These are phyloP conservation scores for Scrobipalpa atriplicella DNA, from an alignment of 2,888 invertebrate genomes.

Conservation along the genomic window DNA sequence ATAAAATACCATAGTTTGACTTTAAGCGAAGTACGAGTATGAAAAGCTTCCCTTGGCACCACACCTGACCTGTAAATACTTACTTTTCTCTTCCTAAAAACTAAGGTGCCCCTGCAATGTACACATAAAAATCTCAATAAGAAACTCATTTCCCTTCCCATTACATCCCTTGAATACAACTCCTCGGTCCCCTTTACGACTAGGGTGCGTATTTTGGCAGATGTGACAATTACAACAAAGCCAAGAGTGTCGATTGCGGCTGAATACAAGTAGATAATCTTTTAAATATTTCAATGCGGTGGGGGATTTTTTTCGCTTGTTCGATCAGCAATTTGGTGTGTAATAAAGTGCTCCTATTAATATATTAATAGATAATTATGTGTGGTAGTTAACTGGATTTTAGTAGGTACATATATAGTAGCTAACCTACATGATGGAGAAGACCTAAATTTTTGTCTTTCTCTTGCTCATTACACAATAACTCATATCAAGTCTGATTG, in stretches of 20 bases:
- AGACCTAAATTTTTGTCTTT: too few relatives aligned
- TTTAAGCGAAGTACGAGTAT: too few relatives aligned
- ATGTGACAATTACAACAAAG: constrained; percentile 75
- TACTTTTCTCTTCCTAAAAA: too few relatives aligned
- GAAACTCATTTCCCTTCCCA: constrained; percentile 1
- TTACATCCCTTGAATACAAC: background rate
- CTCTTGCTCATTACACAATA: too few relatives aligned
- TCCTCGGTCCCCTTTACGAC: background rate
- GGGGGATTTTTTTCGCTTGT: constrained; percentile 20
- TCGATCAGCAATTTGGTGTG: constrained; percentile 1
- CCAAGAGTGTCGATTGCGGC: constrained; percentile 70
- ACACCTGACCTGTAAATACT: too few relatives aligned
- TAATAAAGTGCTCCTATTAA: background rate
- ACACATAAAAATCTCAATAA: background rate
- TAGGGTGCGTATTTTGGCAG: constrained; percentile 62
- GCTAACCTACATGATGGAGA: too few relatives aligned
- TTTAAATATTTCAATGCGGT: constrained; percentile 46
- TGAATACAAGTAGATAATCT: constrained; percentile 71
- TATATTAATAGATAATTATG: background rate
- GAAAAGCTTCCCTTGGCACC: too few relatives aligned
- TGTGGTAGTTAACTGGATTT: background rate
- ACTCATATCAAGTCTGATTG: too few relatives aligned
- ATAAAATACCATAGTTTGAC: too few relatives aligned
- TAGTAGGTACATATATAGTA: background rate
- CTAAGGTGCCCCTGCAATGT: background rate